Evolutionary conservation across 37 sponge, comb jelly and placozoan genomes (phyloP), one percentile per base, ranked within the genome.

Genomic region (Hormiphora californensis): DNA sequence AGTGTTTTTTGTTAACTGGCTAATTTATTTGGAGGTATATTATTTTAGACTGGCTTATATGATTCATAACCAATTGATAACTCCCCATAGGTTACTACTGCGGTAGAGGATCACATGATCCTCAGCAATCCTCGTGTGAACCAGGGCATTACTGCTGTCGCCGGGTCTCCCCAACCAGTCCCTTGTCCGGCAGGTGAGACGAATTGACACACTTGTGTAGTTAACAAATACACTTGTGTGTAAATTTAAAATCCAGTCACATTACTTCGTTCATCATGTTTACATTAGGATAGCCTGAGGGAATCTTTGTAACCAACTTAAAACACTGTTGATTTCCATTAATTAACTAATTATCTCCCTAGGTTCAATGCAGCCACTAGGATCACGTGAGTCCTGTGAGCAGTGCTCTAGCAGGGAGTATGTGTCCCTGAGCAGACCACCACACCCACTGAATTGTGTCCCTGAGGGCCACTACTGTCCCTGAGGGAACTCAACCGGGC

Each of bases 81-180:
- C 33, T n/a, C 11, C 86, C 86, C 32, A 5, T 53, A 85, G 86
- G 86, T 55, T 85, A 85, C 21, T 85, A 85, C 86, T 85, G 86
- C 32, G 86, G 34, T 17, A 35, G 11, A 65, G 68, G 68, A 7
- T 65, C 68, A 39, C 34, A 17, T 9, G 68, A 65, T 28, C 68
- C 68, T 1, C 68, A 65, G 19, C 68, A 65, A 65, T 17, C 31
- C 68, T 1, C 35, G 15, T 65, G 68, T 32, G 11, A 35, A 21
- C 38, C 34, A 4, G 68, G 68, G 2, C 39, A 31, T 19, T 35
- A 25, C 19, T 65, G 68, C n/a, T 65, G 68, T 36, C 11, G 68
- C 68, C 5, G 68, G 68, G 17, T 65, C 68, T 7, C 27, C 68
- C 25, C 38, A 15, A 27, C 68, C 68, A 5, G 25, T 65, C 39